Evolutionary conservation across 2,797 vertebrate genomes (phyloP), one percentile per base, ranked within the genome.

Genomic region (Ataeniobius toweri): DNA sequence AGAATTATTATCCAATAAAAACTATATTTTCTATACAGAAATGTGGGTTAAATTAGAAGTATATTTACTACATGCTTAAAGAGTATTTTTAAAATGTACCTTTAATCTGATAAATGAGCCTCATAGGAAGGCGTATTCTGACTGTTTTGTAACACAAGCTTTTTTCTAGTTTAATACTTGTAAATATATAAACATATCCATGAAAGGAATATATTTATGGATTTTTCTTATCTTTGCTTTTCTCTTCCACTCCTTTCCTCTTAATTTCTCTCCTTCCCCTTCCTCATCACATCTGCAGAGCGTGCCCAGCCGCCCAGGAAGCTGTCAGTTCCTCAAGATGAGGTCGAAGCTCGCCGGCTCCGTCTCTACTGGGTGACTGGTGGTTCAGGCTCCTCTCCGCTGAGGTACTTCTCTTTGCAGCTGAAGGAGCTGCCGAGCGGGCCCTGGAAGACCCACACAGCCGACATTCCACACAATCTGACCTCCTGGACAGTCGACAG

Each of bases 401-500:
- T 99, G 78, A 96, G 98, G 0, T 99, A 98, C 89, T 97, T 98
- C 85, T 98, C 97, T 0, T 92, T 98, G 12, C 97, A 99, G 91
- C 91, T 95, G 39, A 95, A 93, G 61, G 96, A 98, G 88, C 95
- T 98, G 85, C 98, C 98, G 0, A 48, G 39, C 0, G 95, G 95
- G 6, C 95, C 91, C 46, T 99, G 98, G 98, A 94, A 85, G 73
- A 95, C 95, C 12, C 97, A 97, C 90, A 96, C 95, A 16, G 94
- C 96, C 0, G 96, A 97, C 86, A 76, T 99, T 92, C 96, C 95
- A 69, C 96, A 98, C 0, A 97, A 98, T 83, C 90, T 94, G 44
- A 98, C 96, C 0, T 92, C 94, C 89, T 98, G 96, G 83, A 8
- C 83, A 0, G 82, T 96, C 0, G 95, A 98, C 70, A 97, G 98